Evolutionary conservation across 2,888 invertebrate genomes (phyloP).

Genomic region (Drosophila yooni): DNA sequence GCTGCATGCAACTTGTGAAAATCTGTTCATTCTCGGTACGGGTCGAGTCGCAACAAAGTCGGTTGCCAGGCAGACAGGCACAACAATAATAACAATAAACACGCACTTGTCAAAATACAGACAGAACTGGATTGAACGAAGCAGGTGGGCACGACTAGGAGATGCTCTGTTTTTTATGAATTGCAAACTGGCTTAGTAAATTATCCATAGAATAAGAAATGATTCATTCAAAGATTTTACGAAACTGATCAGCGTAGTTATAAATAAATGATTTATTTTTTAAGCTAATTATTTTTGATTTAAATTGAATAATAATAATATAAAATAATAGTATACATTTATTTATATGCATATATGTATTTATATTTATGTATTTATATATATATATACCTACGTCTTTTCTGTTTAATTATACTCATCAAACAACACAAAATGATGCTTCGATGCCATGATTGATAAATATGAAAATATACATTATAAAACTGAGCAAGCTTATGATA

Average conservation of each 20-base stretch:
- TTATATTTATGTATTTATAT: no score
- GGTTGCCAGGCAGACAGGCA: slow-evolving; percentile 21
- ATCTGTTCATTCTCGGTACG: slow-evolving; percentile 57
- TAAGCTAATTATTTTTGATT: no score
- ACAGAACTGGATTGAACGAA: slow-evolving; percentile 9
- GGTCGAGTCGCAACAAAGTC: slow-evolving; percentile 1
- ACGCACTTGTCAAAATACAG: slow-evolving; percentile 74
- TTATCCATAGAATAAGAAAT: no score
- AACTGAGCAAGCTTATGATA: neutral
- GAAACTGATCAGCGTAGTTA: neutral
- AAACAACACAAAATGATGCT: no score
- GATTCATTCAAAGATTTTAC: neutral
- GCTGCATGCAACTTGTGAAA: slow-evolving; percentile 68
- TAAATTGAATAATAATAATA: no score
- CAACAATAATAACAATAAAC: slow-evolving; percentile 53
- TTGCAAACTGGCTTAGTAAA: no score
- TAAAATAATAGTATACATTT: no score
- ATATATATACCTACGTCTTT: no score
- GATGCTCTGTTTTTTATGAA: slow-evolving; percentile 1
- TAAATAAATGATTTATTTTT: neutral
- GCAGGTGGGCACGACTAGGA: neutral
- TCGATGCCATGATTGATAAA: no score
- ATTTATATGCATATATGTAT: no score
- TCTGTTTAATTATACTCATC: no score
- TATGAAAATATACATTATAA: no score